A percentile compares a stretch with the other conserved stretches of the same genome.
phyloP scores from a whole-genome alignment of 2,888 invertebrate species.

The Chloroclysta siterata region DNA sequence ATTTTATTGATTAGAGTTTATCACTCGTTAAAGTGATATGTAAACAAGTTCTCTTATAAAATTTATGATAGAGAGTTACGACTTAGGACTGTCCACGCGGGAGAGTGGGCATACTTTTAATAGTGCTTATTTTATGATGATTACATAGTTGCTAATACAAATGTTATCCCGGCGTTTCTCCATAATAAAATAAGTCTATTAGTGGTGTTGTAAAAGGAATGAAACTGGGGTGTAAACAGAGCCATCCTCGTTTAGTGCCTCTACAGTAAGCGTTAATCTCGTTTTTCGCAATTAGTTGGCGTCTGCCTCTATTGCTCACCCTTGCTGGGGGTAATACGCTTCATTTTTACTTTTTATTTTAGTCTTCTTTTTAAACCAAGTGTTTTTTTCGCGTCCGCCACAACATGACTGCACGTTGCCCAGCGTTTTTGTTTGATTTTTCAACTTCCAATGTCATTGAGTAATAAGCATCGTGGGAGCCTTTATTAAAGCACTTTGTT shows the following conservation, averaged over 20 bases:
- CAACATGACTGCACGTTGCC: slow-evolving; percentile 49
- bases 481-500: slow-evolving; percentile 36
- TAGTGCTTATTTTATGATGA: slow-evolving; percentile 66
- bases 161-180: slow-evolving; percentile 67
- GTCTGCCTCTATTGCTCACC: slow-evolving; percentile 69
- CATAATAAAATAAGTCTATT: slow-evolving; percentile 76
- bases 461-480: slow-evolving; percentile 43
- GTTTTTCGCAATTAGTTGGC: slow-evolving; percentile 80
- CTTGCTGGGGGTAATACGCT: slow-evolving; percentile 64
- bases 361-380: slow-evolving; percentile 59
- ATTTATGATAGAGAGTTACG: slow-evolving; percentile 34
- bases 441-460: slow-evolving; percentile 45
- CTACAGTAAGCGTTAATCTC: slow-evolving; percentile 78
- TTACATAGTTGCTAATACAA: slow-evolving; percentile 69
- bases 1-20: slow-evolving; percentile 27
- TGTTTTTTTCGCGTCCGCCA: slow-evolving; percentile 56
- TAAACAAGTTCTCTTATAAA: slow-evolving; percentile 38
- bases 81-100: slow-evolving; percentile 34
- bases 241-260: slow-evolving; percentile 72
- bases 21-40: slow-evolving; percentile 33
- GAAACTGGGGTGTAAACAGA: slow-evolving; percentile 68
- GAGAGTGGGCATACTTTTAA: slow-evolving; percentile 42
- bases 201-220: slow-evolving; percentile 73
- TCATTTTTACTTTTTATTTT: slow-evolving; percentile 64
- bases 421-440: slow-evolving; percentile 51